Evolutionary conservation across 1,140 invertebrate genomes (phyloP).

Genomic region (Procambarus clarkii): DNA sequence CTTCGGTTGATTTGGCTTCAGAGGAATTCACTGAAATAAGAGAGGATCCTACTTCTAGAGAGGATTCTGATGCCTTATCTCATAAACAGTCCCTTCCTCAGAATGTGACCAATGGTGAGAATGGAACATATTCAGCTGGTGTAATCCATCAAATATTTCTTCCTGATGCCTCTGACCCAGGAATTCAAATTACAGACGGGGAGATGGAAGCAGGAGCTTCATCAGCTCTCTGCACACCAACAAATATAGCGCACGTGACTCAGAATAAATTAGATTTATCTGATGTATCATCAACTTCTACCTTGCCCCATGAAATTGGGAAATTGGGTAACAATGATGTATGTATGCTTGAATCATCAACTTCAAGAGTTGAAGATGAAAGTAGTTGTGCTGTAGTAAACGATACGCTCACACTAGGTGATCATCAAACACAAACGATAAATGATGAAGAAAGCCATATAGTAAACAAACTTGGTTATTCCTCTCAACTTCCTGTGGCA

Average conservation of each 20-base stretch:
- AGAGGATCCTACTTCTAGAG: not conserved
- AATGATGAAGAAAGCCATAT: not conserved
- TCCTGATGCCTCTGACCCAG: not conserved
- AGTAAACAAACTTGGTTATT: not conserved
- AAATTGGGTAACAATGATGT: too few species aligned
- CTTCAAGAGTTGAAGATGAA: not conserved
- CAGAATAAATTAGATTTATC: not conserved
- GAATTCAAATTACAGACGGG: not conserved
- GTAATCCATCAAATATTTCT: not conserved
- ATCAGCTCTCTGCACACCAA: not conserved
- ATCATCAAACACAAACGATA: not conserved
- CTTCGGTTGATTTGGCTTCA: conserved; percentile 49
- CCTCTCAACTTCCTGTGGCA: not conserved
- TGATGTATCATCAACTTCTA: not conserved
- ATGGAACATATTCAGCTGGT: not conserved
- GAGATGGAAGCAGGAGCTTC: not conserved
- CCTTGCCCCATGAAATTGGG: too few species aligned
- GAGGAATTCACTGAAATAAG: conserved; percentile 43
- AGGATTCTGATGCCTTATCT: not conserved
- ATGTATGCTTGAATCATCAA: not conserved
- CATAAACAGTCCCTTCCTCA: not conserved
- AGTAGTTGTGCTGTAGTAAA: not conserved
- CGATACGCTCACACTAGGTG: not conserved
- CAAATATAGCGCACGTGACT: not conserved
- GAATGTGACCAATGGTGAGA: not conserved